Percentiles rank a stretch among this genome's conserved stretches.
Evolutionary conservation across 2,888 invertebrate species (phyloP).

Genomic region (Strigamia maritima): DNA sequence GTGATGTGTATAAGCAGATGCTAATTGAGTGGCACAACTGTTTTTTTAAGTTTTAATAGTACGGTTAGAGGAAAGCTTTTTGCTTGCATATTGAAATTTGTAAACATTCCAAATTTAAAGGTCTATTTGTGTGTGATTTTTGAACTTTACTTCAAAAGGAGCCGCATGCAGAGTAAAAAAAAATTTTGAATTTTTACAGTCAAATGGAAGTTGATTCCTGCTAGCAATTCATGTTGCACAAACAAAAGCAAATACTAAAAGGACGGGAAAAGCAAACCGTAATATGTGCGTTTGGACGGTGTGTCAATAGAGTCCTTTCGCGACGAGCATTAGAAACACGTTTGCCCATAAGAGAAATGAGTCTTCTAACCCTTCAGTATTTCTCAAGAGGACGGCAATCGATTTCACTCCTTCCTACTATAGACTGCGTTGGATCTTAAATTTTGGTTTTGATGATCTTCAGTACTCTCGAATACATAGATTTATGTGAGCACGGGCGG

Average conservation of each 20-base stretch:
- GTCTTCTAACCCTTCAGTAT: background rate
- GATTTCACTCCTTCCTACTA: background rate
- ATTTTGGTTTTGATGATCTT: conserved; percentile 14
- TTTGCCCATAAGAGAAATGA: conserved; percentile 32
- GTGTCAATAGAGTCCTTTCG: conserved; percentile 21
- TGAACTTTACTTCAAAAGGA: background rate
- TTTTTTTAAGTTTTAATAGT: background rate
- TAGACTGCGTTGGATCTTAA: background rate
- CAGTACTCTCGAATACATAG: background rate
- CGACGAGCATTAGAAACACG: conserved; percentile 29
- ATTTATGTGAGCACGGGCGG: background rate
- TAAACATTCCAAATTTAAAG: background rate
- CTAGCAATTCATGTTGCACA: background rate
- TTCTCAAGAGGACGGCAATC: background rate
- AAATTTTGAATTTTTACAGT: background rate
- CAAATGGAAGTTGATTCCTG: background rate
- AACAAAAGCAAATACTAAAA: conserved; percentile 21
- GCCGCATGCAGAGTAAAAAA: background rate
- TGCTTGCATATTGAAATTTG: background rate
- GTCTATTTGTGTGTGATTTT: background rate
- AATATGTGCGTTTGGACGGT: conserved; percentile 29
- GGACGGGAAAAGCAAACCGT: background rate
- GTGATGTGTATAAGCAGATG: background rate
- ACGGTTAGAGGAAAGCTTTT: background rate
- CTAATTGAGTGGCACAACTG: background rate